A percentile compares a stretch with the other conserved stretches of the same genome.
Evolutionary conservation across 2,797 vertebrate species (phyloP).

Genomic region (Anabacerthia variegaticeps): DNA sequence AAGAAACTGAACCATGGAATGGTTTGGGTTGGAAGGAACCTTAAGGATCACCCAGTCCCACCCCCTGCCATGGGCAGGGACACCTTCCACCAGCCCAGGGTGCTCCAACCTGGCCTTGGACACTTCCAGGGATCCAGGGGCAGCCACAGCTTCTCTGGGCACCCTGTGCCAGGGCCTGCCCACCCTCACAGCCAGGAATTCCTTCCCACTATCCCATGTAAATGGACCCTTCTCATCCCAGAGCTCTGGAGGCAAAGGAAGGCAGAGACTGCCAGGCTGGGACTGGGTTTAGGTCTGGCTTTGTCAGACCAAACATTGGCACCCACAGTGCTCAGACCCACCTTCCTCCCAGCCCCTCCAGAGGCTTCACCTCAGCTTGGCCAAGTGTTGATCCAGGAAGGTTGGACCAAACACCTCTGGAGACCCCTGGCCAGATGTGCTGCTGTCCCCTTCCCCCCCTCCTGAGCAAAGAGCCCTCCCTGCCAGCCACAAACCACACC

Average conservation of each 20-base stretch:
- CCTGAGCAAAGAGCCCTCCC: background rate
- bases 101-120: background rate
- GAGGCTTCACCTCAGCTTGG: background rate
- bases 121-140: background rate
- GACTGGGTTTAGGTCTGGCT: background rate
- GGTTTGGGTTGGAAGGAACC: too few species aligned
- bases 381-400: background rate
- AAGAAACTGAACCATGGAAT: background rate
- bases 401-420: background rate
- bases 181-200: accelerated
- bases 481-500: background rate
- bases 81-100: background rate
- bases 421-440: accelerated
- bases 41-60: too few species aligned
- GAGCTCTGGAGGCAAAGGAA: background rate
- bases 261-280: background rate
- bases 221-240: background rate
- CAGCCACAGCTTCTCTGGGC: background rate
- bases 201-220: background rate
- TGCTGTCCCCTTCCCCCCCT: background rate
- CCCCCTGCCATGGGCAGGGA: background rate
- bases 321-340: background rate
- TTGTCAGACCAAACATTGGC: background rate
- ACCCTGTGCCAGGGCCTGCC: too few species aligned
- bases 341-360: background rate